Base-by-base conservation (phyloP, 2,888 invertebrate genomes). In the Corythucha ciliata region DNA sequence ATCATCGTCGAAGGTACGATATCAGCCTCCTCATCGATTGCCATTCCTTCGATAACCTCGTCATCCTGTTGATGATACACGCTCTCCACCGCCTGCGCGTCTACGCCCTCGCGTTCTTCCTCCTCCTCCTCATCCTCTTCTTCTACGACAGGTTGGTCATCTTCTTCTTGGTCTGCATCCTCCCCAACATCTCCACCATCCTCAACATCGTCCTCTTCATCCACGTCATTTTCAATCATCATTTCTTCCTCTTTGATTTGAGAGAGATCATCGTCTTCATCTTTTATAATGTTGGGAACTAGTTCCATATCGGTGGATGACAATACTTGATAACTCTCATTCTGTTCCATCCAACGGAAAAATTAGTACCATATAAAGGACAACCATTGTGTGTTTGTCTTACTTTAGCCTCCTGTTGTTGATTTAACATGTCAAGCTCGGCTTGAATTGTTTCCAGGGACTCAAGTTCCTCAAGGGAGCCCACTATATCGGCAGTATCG, bases 371-470 rank as follows among this genome's bases (percentile, higher is more conserved):
- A n/a, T n/a, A n/a, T n/a, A n/a, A n/a, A n/a, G n/a, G n/a, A n/a
- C n/a, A n/a, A n/a, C n/a, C n/a, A n/a, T n/a, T n/a, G n/a, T n/a
- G n/a, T n/a, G n/a, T n/a, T n/a, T 39, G n/a, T 39, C 40, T 6
- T 39, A n/a, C 20, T 39, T 39, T 6, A 39, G 21, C 20, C 22
- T 4, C 8, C 6, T 24, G 40, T 29, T 18, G 25, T 34, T 53
- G 44, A 24, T 52, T 47, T 26, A 57, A 46, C 20, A 57, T 53
- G 44, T 70, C 69, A 25, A 71, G 58, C 57, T 71, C 71, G 0
- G 69, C 67, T 58, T 70, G 67, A 50, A 71, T 68, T 48, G 66
- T 67, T n/a, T 67, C 70, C 32, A 70, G 63, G 12, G 68, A 64
- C 54, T 71, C 71, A 58, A 70, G 69, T 25, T 70, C 70, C 42